Evolutionary conservation across 1,140 invertebrate species (phyloP).

Genomic region (Bombus fervidus): DNA sequence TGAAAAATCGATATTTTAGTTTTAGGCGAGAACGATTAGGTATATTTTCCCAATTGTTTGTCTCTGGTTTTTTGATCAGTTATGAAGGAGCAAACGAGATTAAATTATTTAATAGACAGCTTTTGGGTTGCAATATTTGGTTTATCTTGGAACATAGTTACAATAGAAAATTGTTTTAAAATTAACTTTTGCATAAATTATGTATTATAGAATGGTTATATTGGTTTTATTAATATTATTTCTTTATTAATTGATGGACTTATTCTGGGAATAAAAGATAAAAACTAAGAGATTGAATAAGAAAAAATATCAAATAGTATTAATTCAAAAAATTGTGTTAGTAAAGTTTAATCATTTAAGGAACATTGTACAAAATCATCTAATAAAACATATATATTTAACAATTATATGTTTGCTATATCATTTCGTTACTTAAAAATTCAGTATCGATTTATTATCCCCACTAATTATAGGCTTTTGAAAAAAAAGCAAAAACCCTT

Average conservation of each 20-base stretch:
- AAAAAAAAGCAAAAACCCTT: background rate
- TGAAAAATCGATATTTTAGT: background rate
- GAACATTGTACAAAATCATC: too few species aligned
- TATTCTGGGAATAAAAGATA: background rate
- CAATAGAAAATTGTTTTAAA: too few species aligned
- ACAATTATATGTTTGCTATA: too few species aligned
- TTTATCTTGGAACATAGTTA: background rate
- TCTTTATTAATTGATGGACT: too few species aligned
- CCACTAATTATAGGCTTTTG: too few species aligned
- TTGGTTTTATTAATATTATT: background rate
- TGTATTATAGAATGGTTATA: background rate
- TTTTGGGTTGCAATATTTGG: background rate
- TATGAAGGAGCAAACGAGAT: background rate
- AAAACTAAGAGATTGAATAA: background rate
- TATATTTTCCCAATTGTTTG: background rate
- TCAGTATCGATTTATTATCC: background rate
- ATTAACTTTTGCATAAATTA: background rate
- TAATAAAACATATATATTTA: too few species aligned
- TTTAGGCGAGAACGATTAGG: background rate
- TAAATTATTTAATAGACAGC: background rate
- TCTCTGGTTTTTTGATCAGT: background rate
- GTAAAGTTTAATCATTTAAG: too few species aligned
- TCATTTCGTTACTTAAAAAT: background rate
- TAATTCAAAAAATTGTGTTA: too few species aligned
- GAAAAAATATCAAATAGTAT: background rate